Conservation (phyloP, 2,888 invertebrate genomes). For the Plusia festucae region DNA sequence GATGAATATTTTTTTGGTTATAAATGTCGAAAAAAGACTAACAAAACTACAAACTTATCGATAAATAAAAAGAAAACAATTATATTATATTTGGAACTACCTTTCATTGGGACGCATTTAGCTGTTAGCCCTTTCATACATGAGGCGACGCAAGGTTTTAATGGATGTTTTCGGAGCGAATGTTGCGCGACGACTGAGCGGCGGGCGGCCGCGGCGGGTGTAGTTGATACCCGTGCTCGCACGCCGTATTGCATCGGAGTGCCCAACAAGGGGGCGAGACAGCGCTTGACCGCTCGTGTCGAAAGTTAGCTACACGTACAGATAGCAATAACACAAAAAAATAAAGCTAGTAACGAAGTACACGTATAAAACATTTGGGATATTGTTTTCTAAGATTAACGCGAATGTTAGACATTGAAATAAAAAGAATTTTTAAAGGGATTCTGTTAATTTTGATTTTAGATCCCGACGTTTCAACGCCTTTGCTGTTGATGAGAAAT, state of each 20-base stretch:
- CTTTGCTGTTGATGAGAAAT: too few species aligned
- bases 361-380: too few species aligned
- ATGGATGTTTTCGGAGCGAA: conserved; percentile 70
- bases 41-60: neutral
- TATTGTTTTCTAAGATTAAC: too few species aligned
- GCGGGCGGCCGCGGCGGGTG: conserved; percentile 55
- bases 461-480: too few species aligned
- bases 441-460: too few species aligned
- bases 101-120: neutral
- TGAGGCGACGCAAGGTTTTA: conserved; percentile 12
- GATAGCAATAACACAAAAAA: conserved; percentile 59
- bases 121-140: too few species aligned
- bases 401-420: too few species aligned
- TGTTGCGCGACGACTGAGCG: conserved; percentile 77
- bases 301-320: conserved; percentile 74
- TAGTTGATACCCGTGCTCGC: conserved; percentile 66
- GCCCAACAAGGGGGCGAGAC: conserved; percentile 64
- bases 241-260: conserved; percentile 74
- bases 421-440: too few species aligned
- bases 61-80: conserved; percentile 1
- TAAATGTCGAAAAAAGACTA: neutral
- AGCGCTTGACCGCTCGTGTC: conserved; percentile 76
- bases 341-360: too few species aligned
- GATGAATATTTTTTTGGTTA: neutral
- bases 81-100: neutral